phyloP scores from a whole-genome alignment of 2,888 invertebrate genomes.

The Patella depressa region DNA sequence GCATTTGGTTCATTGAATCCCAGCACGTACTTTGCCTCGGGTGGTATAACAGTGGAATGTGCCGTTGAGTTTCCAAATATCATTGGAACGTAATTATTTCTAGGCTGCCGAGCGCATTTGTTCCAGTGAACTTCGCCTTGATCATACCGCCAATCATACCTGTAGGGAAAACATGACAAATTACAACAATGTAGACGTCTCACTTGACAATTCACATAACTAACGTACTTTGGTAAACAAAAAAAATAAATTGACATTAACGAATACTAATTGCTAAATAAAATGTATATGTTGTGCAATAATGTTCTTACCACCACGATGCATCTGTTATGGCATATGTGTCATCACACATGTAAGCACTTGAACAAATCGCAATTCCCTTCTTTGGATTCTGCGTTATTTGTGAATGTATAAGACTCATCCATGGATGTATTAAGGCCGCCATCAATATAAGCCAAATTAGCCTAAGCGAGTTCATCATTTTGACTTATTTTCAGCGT shows the following conservation, averaged over 20 bases:
- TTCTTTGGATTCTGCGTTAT: background rate
- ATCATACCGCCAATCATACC: constrained; percentile 35
- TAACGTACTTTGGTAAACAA: constrained; percentile 13
- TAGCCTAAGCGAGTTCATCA: too few species aligned
- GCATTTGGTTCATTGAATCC: constrained; percentile 53
- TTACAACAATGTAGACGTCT: too few species aligned
- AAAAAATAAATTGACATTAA: too few species aligned
- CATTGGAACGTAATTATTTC: constrained; percentile 42
- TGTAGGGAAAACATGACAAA: constrained; percentile 1
- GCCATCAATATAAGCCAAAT: too few species aligned
- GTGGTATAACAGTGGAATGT: constrained; percentile 13
- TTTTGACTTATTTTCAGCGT: too few species aligned
- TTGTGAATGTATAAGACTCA: background rate
- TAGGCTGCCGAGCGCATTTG: constrained; percentile 21
- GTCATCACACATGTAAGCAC: background rate
- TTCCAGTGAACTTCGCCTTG: constrained; percentile 25
- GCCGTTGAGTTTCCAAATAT: constrained; percentile 37
- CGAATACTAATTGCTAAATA: too few species aligned
- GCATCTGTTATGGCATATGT: background rate
- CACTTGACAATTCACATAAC: background rate
- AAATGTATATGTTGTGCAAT: too few species aligned
- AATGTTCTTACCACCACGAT: background rate
- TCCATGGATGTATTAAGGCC: too few species aligned
- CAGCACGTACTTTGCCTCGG: constrained; percentile 35
- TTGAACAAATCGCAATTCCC: constrained; percentile 3